phyloP scores from a whole-genome alignment of 2,113 vertebrate species.

The Cyphomyrus discorhynchus region DNA sequence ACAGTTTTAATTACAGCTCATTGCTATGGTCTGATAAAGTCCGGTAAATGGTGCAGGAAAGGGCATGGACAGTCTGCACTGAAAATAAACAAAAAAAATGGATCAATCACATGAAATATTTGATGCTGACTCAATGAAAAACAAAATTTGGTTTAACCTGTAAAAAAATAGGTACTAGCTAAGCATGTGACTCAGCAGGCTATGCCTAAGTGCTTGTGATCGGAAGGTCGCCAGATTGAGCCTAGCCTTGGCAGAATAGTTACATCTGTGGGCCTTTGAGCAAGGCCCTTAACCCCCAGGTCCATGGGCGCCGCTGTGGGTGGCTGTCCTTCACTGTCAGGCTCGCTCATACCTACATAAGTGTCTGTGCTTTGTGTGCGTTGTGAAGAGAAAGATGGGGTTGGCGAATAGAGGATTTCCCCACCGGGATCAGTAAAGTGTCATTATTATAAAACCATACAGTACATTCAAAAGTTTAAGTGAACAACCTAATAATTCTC shows the following conservation, averaged over 20 bases:
- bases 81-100: not conserved
- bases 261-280: no score
- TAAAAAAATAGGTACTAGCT: not conserved
- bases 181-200: not conserved
- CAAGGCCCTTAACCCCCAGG: not conserved
- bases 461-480: not conserved
- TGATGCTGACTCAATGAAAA: no score
- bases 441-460: not conserved
- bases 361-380: not conserved
- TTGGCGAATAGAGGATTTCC: not conserved
- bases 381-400: not conserved
- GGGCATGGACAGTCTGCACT: not conserved
- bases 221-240: not conserved
- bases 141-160: not conserved
- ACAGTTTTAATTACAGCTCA: not conserved
- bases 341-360: not conserved
- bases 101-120: not conserved
- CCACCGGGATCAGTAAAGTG: not conserved
- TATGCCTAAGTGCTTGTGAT: not conserved
- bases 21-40: not conserved
- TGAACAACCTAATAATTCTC: not conserved
- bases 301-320: not conserved
- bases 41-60: not conserved
- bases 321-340: not conserved
- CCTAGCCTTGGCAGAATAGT: not conserved